These are phyloP conservation scores for Stratiolaelaps scimitus DNA, from an alignment of 1,140 invertebrate species.

Conservation along the genomic window DNA sequence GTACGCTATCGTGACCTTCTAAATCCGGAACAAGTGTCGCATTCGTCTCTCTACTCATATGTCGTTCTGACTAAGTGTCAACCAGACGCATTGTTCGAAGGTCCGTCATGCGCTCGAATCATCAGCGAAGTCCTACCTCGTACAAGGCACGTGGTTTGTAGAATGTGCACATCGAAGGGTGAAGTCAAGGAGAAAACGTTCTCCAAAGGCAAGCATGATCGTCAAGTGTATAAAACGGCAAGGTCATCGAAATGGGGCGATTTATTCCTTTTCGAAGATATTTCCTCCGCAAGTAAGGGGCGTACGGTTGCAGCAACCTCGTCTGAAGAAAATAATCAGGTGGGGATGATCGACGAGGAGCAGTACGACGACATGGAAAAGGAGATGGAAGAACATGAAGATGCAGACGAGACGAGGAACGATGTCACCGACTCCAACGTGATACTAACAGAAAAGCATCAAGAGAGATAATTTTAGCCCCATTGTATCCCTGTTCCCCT, in stretches of 20 bases:
- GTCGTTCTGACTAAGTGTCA: constrained; percentile 63
- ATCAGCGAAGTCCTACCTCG: constrained; percentile 53
- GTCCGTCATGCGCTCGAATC: constrained; percentile 46
- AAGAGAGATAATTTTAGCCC: too few species aligned
- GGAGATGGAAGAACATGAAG: too few species aligned
- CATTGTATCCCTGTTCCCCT: too few species aligned
- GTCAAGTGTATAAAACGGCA: constrained; percentile 42
- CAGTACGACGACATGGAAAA: too few species aligned
- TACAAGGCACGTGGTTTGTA: constrained; percentile 58
- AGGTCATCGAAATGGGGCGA: background rate
- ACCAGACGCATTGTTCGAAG: background rate
- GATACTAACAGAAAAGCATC: too few species aligned
- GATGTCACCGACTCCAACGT: too few species aligned
- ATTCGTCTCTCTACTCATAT: constrained; percentile 39
- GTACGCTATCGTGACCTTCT: background rate
- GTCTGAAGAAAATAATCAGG: too few species aligned
- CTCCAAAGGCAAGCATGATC: constrained; percentile 57
- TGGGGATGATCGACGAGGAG: too few species aligned
- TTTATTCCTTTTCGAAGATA: background rate
- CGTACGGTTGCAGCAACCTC: too few species aligned
- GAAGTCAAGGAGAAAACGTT: constrained; percentile 61
- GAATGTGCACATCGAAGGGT: constrained; percentile 59
- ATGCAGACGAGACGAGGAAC: too few species aligned
- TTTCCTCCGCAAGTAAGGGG: background rate
- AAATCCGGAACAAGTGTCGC: background rate